Percentiles rank a stretch among this genome's conserved stretches.
Conservation (phyloP, 2,113 vertebrate genomes). For the Oncorhynchus nerka region DNA sequence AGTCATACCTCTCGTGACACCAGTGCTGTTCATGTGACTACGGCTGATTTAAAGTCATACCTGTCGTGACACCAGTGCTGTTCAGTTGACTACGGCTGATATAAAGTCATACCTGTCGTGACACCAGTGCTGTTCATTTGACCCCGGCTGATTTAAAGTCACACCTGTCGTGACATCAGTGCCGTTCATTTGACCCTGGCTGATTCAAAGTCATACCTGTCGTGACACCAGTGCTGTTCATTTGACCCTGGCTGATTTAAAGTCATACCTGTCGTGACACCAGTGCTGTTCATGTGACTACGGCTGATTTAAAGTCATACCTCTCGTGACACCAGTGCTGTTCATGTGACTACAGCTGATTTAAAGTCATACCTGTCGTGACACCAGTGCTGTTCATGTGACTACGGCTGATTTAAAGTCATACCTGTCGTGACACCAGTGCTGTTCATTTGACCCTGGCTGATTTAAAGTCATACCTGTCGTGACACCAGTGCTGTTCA, state of each 20-base stretch:
- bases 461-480: constrained; percentile 65
- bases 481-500: constrained; percentile 38
- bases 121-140: constrained; percentile 46
- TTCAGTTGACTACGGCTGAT: constrained; percentile 57
- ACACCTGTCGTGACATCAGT: constrained; percentile 42
- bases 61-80: constrained; percentile 36
- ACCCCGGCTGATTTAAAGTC: constrained; percentile 62
- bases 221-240: constrained; percentile 29
- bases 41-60: constrained; percentile 63
- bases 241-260: constrained; percentile 62
- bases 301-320: constrained; percentile 58
- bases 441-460: constrained; percentile 45
- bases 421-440: constrained; percentile 43
- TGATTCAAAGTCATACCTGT: constrained; percentile 64
- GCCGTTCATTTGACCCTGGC: constrained; percentile 46
- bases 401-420: constrained; percentile 62
- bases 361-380: constrained; percentile 56
- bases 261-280: constrained; percentile 3
- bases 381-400: constrained; percentile 44
- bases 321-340: constrained; percentile 27
- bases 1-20: constrained; percentile 30
- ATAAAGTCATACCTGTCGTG: constrained; percentile 56
- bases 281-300: constrained; percentile 42
- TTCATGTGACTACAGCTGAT: constrained; percentile 58
- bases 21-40: constrained; percentile 46